phyloP scores from a whole-genome alignment of 2,113 vertebrate genomes.

The Stercorarius parasiticus region DNA sequence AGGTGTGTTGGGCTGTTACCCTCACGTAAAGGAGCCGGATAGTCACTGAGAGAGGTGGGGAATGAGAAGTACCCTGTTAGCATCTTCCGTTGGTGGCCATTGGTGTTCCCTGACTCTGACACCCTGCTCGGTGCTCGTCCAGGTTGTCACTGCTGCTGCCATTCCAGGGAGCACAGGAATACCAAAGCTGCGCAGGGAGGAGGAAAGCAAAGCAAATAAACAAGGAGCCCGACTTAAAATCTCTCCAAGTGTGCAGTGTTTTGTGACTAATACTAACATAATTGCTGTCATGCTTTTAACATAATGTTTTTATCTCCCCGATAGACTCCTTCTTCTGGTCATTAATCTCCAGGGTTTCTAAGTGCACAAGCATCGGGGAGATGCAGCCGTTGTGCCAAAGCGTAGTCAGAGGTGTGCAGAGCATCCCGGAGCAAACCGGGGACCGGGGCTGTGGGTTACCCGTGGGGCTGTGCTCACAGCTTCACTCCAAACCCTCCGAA shows the following conservation, averaged over 20 bases:
- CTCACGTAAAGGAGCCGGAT: not conserved
- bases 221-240: slow-evolving; percentile 17
- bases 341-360: slow-evolving; percentile 37
- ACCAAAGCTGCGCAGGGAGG: not conserved
- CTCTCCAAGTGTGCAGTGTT: slow-evolving; percentile 11
- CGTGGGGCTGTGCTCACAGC: not conserved
- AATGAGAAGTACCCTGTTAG: not conserved
- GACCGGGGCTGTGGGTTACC: not conserved
- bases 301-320: slow-evolving; percentile 39
- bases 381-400: not conserved
- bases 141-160: not conserved
- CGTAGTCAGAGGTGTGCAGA: not conserved
- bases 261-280: slow-evolving; percentile 54
- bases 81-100: not conserved
- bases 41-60: not conserved
- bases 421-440: not conserved
- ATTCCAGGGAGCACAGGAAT: not conserved
- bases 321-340: slow-evolving; percentile 22
- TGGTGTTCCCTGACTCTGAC: not conserved
- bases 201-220: slow-evolving; percentile 25
- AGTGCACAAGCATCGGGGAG: not conserved
- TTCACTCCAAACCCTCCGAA: not conserved
- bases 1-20: not conserved
- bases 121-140: accelerated
- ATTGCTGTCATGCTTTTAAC: slow-evolving; percentile 49